phyloP scores from a whole-genome alignment of 1,140 invertebrate genomes.

The Apolygus lucorum region DNA sequence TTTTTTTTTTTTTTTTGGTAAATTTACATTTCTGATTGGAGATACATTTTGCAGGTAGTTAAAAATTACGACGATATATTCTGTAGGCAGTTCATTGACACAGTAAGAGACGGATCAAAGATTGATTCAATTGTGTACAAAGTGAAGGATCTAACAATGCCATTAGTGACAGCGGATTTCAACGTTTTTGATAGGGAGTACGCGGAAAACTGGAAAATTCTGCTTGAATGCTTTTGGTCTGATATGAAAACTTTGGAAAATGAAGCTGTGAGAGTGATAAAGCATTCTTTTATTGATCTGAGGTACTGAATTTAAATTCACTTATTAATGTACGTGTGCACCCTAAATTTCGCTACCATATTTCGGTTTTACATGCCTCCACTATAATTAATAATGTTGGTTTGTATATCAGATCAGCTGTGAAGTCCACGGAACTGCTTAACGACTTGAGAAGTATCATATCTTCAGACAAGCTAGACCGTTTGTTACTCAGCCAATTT shows the following conservation, averaged over 20 bases:
- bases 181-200: slow-evolving; percentile 68
- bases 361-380: too few relatives aligned
- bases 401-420: background rate
- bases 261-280: slow-evolving; percentile 76
- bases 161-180: slow-evolving; percentile 67
- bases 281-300: slow-evolving; percentile 71
- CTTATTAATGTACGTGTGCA: too few relatives aligned
- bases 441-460: slow-evolving; percentile 3
- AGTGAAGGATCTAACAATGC: slow-evolving; percentile 58
- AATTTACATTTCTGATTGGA: background rate
- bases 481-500: background rate
- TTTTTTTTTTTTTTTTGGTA: slow-evolving; percentile 15
- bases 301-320: too few relatives aligned
- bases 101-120: slow-evolving; percentile 71
- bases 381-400: too few relatives aligned
- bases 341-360: too few relatives aligned
- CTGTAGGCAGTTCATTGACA: slow-evolving; percentile 70
- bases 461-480: background rate
- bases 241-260: slow-evolving; percentile 64
- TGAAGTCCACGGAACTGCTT: slow-evolving; percentile 8
- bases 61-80: slow-evolving; percentile 85
- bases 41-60: slow-evolving; percentile 46
- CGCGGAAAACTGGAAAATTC: slow-evolving; percentile 71
- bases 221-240: slow-evolving; percentile 63
- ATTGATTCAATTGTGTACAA: slow-evolving; percentile 71